A percentile compares a stretch with the other conserved stretches of the same genome.
Conservation (phyloP, 2,113 vertebrate genomes). For the Ictalurus furcatus region DNA sequence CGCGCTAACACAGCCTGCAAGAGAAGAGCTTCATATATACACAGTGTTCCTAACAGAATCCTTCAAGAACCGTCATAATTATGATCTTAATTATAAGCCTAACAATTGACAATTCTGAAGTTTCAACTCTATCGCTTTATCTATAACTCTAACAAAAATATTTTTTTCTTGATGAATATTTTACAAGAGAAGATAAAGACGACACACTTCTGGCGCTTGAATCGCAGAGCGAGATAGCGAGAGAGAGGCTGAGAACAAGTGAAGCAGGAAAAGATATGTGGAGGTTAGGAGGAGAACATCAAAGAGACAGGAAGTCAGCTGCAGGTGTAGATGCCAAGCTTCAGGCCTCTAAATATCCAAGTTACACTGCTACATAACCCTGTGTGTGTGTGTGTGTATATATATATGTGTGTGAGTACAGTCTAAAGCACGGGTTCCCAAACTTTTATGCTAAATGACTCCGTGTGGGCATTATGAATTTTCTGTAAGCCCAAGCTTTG, state of each 20-base stretch:
- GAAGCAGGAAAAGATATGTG: neutral
- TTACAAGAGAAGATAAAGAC: neutral
- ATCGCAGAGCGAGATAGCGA: neutral
- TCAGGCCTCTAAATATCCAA: neutral
- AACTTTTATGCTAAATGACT: neutral
- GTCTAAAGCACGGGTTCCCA: neutral
- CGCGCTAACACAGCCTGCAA: too few species aligned
- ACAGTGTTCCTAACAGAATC: too few species aligned
- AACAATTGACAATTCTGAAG: neutral
- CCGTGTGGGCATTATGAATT: neutral
- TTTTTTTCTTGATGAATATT: neutral
- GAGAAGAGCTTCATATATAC: too few species aligned
- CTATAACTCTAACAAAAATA: neutral
- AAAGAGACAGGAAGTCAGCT: neutral
- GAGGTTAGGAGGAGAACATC: neutral
- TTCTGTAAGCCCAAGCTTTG: neutral
- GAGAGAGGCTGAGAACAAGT: neutral
- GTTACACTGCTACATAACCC: neutral
- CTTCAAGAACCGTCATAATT: neutral
- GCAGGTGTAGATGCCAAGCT: neutral
- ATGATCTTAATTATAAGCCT: neutral
- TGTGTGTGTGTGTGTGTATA: slow-evolving; percentile 23
- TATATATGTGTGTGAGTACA: neutral
- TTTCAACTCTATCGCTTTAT: neutral
- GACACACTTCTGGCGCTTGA: neutral